phyloP scores from a whole-genome alignment of 2,888 invertebrate genomes.

The Melikaiella ostensackeni region DNA sequence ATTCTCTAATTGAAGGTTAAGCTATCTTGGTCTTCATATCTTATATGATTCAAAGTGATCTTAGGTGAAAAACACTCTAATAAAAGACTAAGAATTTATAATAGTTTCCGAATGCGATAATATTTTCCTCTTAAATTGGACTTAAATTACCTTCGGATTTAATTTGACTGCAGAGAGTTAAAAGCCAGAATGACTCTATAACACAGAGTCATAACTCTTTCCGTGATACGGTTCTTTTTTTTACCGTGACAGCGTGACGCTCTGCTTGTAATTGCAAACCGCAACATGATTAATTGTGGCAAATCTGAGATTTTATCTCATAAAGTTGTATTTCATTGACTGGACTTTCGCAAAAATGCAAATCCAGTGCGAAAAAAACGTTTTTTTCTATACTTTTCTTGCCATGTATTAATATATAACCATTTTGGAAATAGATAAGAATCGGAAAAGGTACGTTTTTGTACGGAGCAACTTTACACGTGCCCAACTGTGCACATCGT shows the following conservation, averaged over 20 bases:
- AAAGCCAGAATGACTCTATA: conserved; percentile 31
- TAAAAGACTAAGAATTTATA: neutral
- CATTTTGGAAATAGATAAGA: too few species aligned
- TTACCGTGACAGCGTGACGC: conserved; percentile 25
- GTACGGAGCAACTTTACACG: too few species aligned
- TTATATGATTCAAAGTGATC: neutral
- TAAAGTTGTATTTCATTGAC: conserved; percentile 12
- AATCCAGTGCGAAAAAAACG: neutral
- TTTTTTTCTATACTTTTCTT: neutral
- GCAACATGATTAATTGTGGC: conserved; percentile 25
- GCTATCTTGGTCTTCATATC: too few species aligned
- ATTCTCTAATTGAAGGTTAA: too few species aligned
- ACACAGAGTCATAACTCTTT: conserved; percentile 24
- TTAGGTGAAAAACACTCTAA: neutral
- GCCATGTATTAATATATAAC: too few species aligned
- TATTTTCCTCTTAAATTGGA: conserved; percentile 8
- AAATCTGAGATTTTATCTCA: conserved; percentile 31
- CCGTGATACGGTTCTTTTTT: conserved; percentile 35
- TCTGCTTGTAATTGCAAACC: conserved; percentile 37
- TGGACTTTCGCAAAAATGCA: neutral
- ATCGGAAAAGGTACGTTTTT: too few species aligned
- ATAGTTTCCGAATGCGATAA: neutral
- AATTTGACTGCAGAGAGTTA: conserved; percentile 29
- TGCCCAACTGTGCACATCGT: too few species aligned
- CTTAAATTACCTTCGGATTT: conserved; percentile 27